Conservation (phyloP, 2,888 invertebrate species). For the Scaeva pyrastri region DNA sequence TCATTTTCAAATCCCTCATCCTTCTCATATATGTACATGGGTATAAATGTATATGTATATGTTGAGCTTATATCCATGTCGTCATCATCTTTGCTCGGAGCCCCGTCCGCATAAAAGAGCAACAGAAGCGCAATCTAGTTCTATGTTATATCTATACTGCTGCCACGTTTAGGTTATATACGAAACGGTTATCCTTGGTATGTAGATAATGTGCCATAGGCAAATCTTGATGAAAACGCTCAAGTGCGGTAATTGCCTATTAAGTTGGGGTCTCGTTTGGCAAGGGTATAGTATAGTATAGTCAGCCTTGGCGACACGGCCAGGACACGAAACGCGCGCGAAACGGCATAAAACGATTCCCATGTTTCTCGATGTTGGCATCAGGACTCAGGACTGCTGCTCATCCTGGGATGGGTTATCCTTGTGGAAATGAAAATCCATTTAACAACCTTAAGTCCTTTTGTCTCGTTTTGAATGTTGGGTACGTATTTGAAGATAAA, state of each 20-base stretch:
- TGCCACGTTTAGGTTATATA: neutral
- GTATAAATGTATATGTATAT: too few species aligned
- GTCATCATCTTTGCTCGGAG: neutral
- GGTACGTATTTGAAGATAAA: neutral
- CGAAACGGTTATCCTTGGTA: constrained; percentile 41
- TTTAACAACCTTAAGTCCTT: constrained; percentile 42
- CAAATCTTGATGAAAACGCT: constrained; percentile 67
- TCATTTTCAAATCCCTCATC: neutral
- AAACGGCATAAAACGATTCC: constrained; percentile 55
- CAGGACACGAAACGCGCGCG: too few species aligned
- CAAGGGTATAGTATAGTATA: too few species aligned
- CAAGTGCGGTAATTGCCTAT: constrained; percentile 71
- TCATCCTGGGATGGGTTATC: constrained; percentile 12
- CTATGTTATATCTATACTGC: neutral
- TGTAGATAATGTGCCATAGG: constrained; percentile 60
- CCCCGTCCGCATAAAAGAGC: constrained; percentile 28
- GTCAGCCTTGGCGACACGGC: too few species aligned
- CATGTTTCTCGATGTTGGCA: constrained; percentile 45
- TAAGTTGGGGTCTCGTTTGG: constrained; percentile 56
- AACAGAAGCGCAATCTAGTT: constrained; percentile 57
- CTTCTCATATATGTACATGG: constrained; percentile 16
- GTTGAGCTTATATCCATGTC: neutral
- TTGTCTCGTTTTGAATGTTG: constrained; percentile 43
- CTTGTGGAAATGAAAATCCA: constrained; percentile 49
- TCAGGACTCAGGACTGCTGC: constrained; percentile 29